Conservation (phyloP, 2,113 vertebrate species). For the Gymnocephalus cernua region DNA sequence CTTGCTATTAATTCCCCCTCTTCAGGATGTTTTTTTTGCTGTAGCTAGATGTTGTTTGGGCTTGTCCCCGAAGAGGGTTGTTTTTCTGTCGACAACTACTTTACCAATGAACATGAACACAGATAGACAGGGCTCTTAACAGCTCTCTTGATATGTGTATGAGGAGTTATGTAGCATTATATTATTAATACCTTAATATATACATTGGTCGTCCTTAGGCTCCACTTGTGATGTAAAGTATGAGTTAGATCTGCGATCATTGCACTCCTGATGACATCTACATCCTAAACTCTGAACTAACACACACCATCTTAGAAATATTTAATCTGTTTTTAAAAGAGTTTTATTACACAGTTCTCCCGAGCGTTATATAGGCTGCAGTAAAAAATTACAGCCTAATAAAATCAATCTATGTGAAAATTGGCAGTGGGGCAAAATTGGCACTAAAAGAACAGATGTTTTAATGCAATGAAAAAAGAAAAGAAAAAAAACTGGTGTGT, state of each 20-base stretch:
- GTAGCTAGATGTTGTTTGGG: slow-evolving; percentile 21
- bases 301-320: not conserved
- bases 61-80: not conserved
- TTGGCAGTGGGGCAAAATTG: slow-evolving; percentile 9
- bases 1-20: not conserved
- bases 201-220: not conserved
- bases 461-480: not conserved
- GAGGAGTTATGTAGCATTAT: slow-evolving; percentile 10
- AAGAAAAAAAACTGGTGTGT: no score
- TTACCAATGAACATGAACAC: not conserved
- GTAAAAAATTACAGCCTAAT: slow-evolving; percentile 36
- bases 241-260: slow-evolving; percentile 12
- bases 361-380: slow-evolving; percentile 12
- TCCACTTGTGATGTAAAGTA: not conserved
- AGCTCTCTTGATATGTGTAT: not conserved
- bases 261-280: not conserved
- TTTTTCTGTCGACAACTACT: not conserved
- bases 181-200: not conserved
- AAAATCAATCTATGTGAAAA: slow-evolving; percentile 48
- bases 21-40: not conserved
- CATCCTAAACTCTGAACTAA: not conserved
- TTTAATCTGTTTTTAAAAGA: slow-evolving; percentile 27
- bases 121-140: not conserved
- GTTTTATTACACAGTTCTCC: slow-evolving; percentile 28
- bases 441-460: slow-evolving; percentile 43